These are phyloP conservation scores for Drosophila planitibia DNA, from an alignment of 2,888 invertebrate genomes.

Conservation along the genomic window DNA sequence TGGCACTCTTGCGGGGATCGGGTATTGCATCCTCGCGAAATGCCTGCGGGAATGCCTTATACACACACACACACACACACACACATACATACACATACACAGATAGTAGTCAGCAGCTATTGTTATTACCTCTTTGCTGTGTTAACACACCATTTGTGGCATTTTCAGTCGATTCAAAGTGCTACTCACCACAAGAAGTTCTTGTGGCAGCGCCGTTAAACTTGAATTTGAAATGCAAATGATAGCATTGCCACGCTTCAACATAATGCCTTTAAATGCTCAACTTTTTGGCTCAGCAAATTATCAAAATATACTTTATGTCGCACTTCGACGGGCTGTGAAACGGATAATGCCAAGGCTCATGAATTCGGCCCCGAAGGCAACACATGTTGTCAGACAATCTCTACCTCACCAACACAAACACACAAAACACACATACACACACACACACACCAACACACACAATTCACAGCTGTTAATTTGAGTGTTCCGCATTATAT, in stretches of 20 bases:
- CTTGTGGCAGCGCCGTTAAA: conserved; percentile 49
- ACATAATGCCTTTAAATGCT: conserved; percentile 47
- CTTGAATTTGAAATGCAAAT: conserved; percentile 76
- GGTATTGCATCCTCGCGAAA: conserved; percentile 30
- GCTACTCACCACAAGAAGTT: conserved; percentile 31
- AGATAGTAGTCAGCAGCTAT: conserved; percentile 52
- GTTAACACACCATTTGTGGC: conserved; percentile 78
- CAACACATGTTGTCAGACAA: conserved; percentile 44
- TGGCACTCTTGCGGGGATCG: conserved; percentile 25
- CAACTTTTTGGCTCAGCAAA: conserved; percentile 63
- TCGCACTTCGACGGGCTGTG: conserved; percentile 40
- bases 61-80: conserved; percentile 8
- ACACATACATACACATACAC: conserved; percentile 23
- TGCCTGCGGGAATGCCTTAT: conserved; percentile 41
- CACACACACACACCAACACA: background rate
- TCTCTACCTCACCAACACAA: background rate
- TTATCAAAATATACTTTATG: conserved; percentile 74
- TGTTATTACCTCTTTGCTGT: conserved; percentile 80
- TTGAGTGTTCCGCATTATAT: conserved; percentile 54
- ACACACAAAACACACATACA: background rate
- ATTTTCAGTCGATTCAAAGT: conserved; percentile 65
- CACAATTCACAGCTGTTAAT: conserved; percentile 58
- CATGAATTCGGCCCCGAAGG: conserved; percentile 50
- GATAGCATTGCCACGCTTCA: conserved; percentile 21
- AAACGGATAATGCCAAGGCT: conserved; percentile 31